Evolutionary conservation across 2,888 invertebrate species (phyloP).

Genomic region (Scaptomyza flava): DNA sequence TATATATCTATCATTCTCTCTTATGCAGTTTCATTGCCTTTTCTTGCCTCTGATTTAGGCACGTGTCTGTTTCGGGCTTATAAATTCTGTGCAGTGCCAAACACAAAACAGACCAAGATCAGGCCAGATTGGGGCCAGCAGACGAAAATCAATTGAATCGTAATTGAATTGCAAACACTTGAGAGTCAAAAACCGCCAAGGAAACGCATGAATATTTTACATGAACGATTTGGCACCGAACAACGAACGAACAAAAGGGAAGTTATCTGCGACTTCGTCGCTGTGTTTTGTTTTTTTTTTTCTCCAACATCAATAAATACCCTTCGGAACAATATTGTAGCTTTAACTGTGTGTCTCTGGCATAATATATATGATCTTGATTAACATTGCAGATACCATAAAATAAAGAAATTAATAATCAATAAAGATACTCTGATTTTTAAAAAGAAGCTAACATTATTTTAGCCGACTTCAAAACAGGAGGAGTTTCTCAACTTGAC

Average conservation of each 20-base stretch:
- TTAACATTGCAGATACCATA: not conserved
- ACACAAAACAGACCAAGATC: slow-evolving; percentile 8
- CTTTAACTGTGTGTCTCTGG: not conserved
- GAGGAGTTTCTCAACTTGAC: no score
- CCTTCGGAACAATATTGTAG: slow-evolving; percentile 8
- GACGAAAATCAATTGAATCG: slow-evolving; percentile 75
- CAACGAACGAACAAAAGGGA: slow-evolving; percentile 36
- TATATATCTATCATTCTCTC: slow-evolving; percentile 4
- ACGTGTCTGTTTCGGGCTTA: slow-evolving; percentile 35
- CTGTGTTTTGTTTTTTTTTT: slow-evolving; percentile 11
- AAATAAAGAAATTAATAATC: not conserved
- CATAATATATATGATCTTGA: not conserved
- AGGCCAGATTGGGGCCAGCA: slow-evolving; percentile 51
- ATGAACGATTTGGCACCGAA: slow-evolving; percentile 66
- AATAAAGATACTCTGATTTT: not conserved
- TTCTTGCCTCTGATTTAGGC: slow-evolving; percentile 30
- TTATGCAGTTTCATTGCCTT: slow-evolving; percentile 3
- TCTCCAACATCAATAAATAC: slow-evolving; percentile 25
- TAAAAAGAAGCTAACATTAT: not conserved
- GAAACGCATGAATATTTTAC: slow-evolving; percentile 77
- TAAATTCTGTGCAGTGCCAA: slow-evolving; percentile 37
- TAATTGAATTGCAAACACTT: slow-evolving; percentile 77
- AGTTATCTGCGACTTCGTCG: slow-evolving; percentile 6
- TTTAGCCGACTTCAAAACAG: no score
- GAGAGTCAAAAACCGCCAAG: slow-evolving; percentile 68